These are phyloP conservation scores for Oryzias javanicus DNA, from an alignment of 2,113 vertebrate genomes.

Conservation along the genomic window DNA sequence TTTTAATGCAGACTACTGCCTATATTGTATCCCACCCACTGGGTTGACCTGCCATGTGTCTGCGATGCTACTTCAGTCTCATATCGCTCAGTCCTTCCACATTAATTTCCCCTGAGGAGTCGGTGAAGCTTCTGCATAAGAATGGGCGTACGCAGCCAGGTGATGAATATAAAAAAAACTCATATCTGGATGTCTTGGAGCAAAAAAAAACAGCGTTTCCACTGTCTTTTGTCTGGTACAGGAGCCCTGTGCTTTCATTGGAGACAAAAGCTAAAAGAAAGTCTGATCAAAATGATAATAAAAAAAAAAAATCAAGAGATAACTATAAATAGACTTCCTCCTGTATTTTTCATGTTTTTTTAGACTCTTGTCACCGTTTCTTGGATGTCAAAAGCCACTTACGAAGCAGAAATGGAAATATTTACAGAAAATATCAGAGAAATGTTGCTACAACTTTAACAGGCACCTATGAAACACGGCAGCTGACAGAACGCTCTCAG, in stretches of 20 bases:
- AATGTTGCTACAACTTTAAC: constrained; percentile 31
- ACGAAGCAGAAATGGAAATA: constrained; percentile 47
- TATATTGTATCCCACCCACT: constrained; percentile 17
- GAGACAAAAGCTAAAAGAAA: constrained; percentile 36
- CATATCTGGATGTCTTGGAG: constrained; percentile 14
- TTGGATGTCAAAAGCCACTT: constrained; percentile 38
- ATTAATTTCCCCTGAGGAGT: constrained; percentile 48
- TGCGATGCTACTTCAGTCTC: constrained; percentile 20
- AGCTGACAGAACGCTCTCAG: constrained; percentile 21
- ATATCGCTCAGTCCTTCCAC: constrained; percentile 24
- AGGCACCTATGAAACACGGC: constrained; percentile 16
- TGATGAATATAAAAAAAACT: constrained; percentile 30
- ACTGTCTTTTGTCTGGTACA: not conserved
- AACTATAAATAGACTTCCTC: constrained; percentile 38
- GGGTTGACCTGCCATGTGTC: constrained; percentile 20
- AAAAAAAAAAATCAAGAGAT: constrained; percentile 27
- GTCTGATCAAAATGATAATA: constrained; percentile 48
- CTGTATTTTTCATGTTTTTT: constrained; percentile 21
- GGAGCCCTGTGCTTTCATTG: not conserved
- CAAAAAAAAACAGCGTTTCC: constrained; percentile 5
- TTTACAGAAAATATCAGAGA: constrained; percentile 29
- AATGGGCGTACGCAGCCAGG: constrained; percentile 24
- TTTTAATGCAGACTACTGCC: constrained; percentile 22
- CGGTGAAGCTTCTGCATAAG: constrained; percentile 24
- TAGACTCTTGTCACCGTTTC: constrained; percentile 45